Evolutionary conservation across 2,113 vertebrate species (phyloP).

Genomic region (Xiphias gladius): DNA sequence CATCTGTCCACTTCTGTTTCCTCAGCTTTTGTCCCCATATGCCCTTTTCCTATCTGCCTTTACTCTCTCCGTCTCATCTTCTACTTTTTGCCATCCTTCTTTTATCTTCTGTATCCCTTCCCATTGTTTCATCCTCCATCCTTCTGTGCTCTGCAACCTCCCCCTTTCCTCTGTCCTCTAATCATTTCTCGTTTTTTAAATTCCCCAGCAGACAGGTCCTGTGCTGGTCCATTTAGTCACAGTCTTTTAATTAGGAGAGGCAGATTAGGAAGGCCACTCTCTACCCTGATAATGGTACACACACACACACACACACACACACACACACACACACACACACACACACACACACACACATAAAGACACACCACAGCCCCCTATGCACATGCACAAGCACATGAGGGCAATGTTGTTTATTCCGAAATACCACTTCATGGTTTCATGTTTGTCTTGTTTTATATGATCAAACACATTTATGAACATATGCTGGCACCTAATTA

Average conservation of each 20-base stretch:
- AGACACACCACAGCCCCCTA: no score
- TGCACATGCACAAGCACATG: not conserved
- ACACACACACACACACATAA: not conserved
- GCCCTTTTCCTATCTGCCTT: not conserved
- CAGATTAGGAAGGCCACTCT: slow-evolving; percentile 70
- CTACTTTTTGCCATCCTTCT: slow-evolving; percentile 15
- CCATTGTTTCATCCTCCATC: slow-evolving; percentile 38
- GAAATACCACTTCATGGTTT: slow-evolving; percentile 24
- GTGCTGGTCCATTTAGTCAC: slow-evolving; percentile 74
- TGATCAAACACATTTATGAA: slow-evolving; percentile 17
- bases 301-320: slow-evolving; percentile 8
- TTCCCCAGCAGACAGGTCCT: slow-evolving; percentile 66
- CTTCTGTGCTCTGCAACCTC: slow-evolving; percentile 31
- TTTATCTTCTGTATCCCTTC: slow-evolving; percentile 1
- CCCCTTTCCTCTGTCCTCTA: slow-evolving; percentile 59
- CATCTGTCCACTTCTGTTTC: not conserved
- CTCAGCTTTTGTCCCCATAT: not conserved
- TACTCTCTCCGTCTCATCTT: not conserved
- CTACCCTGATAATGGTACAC: slow-evolving; percentile 52
- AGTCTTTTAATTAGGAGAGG: slow-evolving; percentile 77
- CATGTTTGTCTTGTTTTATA: slow-evolving; percentile 13
- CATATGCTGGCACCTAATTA: slow-evolving; percentile 6
- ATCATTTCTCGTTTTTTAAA: slow-evolving; percentile 72
- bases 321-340: slow-evolving; percentile 11
- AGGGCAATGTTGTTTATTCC: slow-evolving; percentile 38